Base-by-base conservation (phyloP, 1,140 invertebrate genomes). In the Anoplophora glabripennis region DNA sequence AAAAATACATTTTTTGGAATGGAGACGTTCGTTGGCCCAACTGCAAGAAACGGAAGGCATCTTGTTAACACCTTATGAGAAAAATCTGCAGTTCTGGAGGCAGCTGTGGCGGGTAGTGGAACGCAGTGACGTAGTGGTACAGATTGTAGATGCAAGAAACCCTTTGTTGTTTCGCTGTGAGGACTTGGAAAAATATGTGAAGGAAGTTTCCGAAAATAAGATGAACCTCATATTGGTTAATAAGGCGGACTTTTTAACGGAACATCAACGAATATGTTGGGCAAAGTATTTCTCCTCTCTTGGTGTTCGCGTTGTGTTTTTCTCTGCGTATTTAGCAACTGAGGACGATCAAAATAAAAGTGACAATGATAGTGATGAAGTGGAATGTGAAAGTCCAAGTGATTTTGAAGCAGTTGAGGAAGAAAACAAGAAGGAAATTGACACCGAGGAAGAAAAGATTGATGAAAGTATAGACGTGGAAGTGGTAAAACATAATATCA, bases 61-160 rank as follows among this genome's bases (percentile, higher is more conserved):
- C 4, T 78, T 92, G 0, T 76, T 99, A 52, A 99, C 97, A 3
- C 98, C 97, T 0, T 99, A 96, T 79, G 98, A 99, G 71, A 94
- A 94, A 69, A 99, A 99, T 79, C 76, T 99, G 9, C 95, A 99
- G 74, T 93, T 99, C 67, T 99, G 98, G 98, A 83, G 95, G 45
- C 97, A 99, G 76, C 76, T 99, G 1, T 99, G 98, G 98, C 83
- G 97, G 65, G 97, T 99, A 1, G 85, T 99, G 18, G 98, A 99
- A 74, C 86, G 92, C 63, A 96, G 94, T 75, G 94, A 99, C 80
- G 83, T 99, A 21, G 79, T 99, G 18, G 86, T 98, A 9, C 94
- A 99, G 76, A 95, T 99, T 67, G 88, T 99, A 0, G 98, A 99
- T 83, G 95, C 93, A 1, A 82, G 98, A 66, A 98, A 99, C 83